Conservation (phyloP, 2,888 invertebrate species). For the Oscheius sp. region DNA sequence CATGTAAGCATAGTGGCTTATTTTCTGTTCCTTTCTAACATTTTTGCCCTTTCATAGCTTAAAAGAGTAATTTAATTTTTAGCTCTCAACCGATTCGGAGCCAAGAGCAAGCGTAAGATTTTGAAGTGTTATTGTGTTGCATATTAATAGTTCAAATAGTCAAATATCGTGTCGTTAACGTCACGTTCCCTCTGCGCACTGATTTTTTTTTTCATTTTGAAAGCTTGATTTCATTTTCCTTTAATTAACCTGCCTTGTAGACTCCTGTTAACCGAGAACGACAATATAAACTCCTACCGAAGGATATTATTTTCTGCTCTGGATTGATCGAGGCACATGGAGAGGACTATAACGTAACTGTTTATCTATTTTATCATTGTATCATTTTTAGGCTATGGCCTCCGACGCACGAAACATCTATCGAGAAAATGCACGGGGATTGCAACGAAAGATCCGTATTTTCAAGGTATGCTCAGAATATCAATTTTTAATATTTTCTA, state of each 20-base stretch:
- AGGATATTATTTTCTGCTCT: slow-evolving; percentile 66
- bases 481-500: slow-evolving; percentile 23
- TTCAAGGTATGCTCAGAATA: slow-evolving; percentile 52
- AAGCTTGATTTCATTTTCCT: not conserved
- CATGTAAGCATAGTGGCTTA: slow-evolving; percentile 7
- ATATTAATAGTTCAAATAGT: slow-evolving; percentile 15
- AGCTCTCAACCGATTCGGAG: slow-evolving; percentile 10
- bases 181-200: slow-evolving; percentile 12
- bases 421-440: slow-evolving; percentile 58
- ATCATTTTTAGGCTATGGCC: slow-evolving; percentile 59
- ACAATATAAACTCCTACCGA: slow-evolving; percentile 61
- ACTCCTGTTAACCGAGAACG: slow-evolving; percentile 58
- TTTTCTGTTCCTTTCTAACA: not conserved
- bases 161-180: slow-evolving; percentile 16
- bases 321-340: slow-evolving; percentile 64
- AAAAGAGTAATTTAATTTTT: not conserved
- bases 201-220: not conserved
- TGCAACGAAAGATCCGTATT: slow-evolving; percentile 66
- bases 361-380: not conserved
- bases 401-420: slow-evolving; percentile 60
- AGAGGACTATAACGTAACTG: slow-evolving; percentile 56
- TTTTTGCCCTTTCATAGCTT: not conserved
- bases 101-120: slow-evolving; percentile 20
- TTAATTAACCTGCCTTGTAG: slow-evolving; percentile 28
- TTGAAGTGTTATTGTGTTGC: slow-evolving; percentile 12